These are phyloP conservation scores for Sphinx pinastri DNA, from an alignment of 2,888 invertebrate genomes.

Conservation along the genomic window DNA sequence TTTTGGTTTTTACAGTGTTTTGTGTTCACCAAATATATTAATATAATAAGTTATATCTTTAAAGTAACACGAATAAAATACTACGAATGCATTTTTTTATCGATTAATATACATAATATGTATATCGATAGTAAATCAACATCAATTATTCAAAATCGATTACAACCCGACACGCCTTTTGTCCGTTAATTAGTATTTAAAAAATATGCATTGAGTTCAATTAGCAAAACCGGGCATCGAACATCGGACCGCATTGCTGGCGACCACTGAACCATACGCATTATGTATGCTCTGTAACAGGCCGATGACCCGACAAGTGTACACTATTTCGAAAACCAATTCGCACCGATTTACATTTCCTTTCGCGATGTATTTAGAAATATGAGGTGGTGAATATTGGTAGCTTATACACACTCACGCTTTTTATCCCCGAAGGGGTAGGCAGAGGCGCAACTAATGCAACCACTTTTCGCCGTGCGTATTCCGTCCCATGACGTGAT, in stretches of 20 bases:
- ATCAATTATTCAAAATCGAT: background rate
- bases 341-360: background rate
- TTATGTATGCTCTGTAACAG: conserved; percentile 18
- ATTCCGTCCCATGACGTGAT: too few species aligned
- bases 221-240: conserved; percentile 29
- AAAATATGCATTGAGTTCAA: conserved; percentile 12
- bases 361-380: background rate
- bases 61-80: background rate
- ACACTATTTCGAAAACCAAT: conserved; percentile 13
- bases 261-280: conserved; percentile 29
- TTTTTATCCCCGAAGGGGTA: too few species aligned
- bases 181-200: background rate
- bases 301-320: conserved; percentile 13
- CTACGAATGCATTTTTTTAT: too few species aligned
- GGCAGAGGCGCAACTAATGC: too few species aligned
- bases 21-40: too few species aligned
- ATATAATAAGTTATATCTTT: background rate
- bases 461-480: too few species aligned
- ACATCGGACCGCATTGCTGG: conserved; percentile 26
- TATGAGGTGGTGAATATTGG: too few species aligned
- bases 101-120: too few species aligned
- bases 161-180: background rate
- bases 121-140: too few species aligned
- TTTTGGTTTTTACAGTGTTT: too few species aligned
- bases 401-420: too few species aligned